Evolutionary conservation across 2,797 vertebrate genomes (phyloP).

Genomic region (Catharus ustulatus): DNA sequence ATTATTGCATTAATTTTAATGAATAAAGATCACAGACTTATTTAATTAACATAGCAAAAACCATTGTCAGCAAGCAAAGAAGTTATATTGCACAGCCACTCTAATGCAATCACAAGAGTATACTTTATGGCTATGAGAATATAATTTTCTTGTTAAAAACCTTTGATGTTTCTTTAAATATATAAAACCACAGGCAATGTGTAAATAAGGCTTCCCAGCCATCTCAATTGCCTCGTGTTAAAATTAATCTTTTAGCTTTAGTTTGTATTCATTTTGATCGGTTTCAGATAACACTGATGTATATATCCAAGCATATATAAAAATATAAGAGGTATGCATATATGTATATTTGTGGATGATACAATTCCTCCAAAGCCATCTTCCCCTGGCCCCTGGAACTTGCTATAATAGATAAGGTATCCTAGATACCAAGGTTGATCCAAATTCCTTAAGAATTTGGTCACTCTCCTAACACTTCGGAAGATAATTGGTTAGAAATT

Average conservation of each 20-base stretch:
- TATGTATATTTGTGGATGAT: background rate
- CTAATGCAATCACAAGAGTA: constrained; percentile 46
- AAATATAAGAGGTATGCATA: background rate
- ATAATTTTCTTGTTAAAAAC: constrained; percentile 54
- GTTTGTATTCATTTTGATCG: background rate
- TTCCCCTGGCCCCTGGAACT: too few relatives aligned
- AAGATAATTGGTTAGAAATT: too few relatives aligned
- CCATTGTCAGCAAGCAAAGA: constrained; percentile 37
- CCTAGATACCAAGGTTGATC: too few relatives aligned
- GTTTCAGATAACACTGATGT: background rate
- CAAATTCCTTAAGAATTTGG: too few relatives aligned
- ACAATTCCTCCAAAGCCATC: too few relatives aligned
- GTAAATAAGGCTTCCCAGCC: constrained; percentile 22
- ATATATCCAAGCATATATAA: background rate
- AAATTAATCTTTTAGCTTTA: background rate
- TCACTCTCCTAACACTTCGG: too few relatives aligned
- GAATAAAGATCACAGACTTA: constrained; percentile 60
- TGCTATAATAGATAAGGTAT: too few relatives aligned
- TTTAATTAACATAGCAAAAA: constrained; percentile 57
- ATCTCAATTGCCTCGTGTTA: background rate
- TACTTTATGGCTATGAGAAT: constrained; percentile 30
- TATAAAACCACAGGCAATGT: constrained; percentile 18
- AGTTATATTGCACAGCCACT: background rate
- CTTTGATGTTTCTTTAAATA: constrained; percentile 42
- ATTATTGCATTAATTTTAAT: constrained; percentile 63